Evolutionary conservation across 1,140 invertebrate species (phyloP), one percentile per base, ranked within the genome.

Genomic region (Ips typographus): DNA sequence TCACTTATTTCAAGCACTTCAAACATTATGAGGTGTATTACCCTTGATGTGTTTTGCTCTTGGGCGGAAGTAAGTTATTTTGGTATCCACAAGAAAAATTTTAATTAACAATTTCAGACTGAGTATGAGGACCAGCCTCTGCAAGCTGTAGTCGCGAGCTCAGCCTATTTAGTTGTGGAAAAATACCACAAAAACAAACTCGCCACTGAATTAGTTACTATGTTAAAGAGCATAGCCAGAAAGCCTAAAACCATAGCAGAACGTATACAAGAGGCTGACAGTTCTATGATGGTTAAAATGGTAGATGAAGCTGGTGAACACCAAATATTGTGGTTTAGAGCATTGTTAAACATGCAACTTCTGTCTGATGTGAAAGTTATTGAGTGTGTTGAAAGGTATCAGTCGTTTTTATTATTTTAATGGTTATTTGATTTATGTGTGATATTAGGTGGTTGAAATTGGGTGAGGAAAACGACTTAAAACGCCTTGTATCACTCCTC

Each of bases 1-100:
- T 57, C 65, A 58, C 36, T 79, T 22, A 51, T 77, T 39, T 42
- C 65, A 43, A 66, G 72, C 2, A 69, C 70, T 55, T 72, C 61
- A 59, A 64, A 39, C 41, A 57, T 78, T 52, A 43, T 77, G 60
- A 74, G 71, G 47, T 72, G 67, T 41, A 70, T 80, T 40, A 76
- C 78, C 7, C 38, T 80, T 3, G 68, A 79, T 72, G 72, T 77
- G 36, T 80, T 73, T 58, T 73, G 72, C 71, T 51, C 55, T 40
- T 80, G 78, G 78, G 78, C 76, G 39, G 77, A 80, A 73, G 78
- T 78, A 73, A 72, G 65, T 68, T 65, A 8, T 40, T 51, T 37
- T 49, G 40, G 41, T 8, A 57, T 43, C 5, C 36, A 66, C 40
- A 70, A 22, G 22, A 22, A 22, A 37, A 6, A 37, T 49, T 58